Evolutionary conservation across 2,797 vertebrate species (phyloP).

Genomic region (Kryptopterus vitreolus): DNA sequence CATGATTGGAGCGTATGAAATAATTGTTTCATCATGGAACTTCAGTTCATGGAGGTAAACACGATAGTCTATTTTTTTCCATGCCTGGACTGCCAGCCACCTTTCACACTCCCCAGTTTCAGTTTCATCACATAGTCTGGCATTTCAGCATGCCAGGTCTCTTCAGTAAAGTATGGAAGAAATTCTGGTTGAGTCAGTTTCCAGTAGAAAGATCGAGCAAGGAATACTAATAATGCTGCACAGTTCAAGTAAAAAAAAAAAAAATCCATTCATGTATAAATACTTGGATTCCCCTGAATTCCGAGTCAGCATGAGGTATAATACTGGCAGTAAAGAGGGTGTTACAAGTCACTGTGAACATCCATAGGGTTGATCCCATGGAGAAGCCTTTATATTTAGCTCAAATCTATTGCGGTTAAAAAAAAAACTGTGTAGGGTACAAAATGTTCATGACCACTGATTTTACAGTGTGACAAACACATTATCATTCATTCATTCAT

Average conservation of each 20-base stretch:
- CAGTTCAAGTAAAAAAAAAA: background rate
- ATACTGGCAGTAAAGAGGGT: background rate
- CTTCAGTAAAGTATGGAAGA: background rate
- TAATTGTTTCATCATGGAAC: background rate
- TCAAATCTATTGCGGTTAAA: no score
- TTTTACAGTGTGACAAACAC: background rate
- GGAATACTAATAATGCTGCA: background rate
- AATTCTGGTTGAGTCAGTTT: background rate
- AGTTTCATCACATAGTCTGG: slow-evolving; percentile 2
- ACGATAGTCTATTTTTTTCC: background rate
- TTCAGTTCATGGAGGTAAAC: background rate
- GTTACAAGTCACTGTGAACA: background rate
- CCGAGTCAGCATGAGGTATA: no score
- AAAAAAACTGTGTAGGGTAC: background rate
- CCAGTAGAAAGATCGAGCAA: background rate
- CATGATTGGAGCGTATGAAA: background rate
- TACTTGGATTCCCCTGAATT: no score
- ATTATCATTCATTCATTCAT: no score
- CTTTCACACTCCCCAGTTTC: background rate
- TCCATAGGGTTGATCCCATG: background rate
- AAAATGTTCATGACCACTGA: background rate
- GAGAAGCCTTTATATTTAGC: no score
- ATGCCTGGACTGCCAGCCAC: background rate
- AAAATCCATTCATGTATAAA: background rate
- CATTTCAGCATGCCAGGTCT: background rate